phyloP scores from a whole-genome alignment of 2,113 vertebrate species.

The Xenopus laevis region DNA sequence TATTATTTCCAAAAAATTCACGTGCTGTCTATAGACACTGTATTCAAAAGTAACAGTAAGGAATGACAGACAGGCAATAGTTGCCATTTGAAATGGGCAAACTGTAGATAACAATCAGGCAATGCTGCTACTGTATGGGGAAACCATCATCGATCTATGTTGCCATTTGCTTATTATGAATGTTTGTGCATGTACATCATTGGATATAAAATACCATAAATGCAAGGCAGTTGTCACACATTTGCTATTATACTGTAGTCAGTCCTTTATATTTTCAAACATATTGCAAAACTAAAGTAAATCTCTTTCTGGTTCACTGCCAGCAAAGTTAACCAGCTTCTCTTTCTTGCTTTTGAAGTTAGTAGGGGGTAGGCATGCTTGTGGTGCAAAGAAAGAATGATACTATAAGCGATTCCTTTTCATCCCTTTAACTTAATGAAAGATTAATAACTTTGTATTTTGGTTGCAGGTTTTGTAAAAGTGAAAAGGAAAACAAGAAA shows the following conservation, averaged over 20 bases:
- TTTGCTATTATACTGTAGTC: conserved; percentile 29
- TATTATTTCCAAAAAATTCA: too few species aligned
- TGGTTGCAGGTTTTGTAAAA: conserved; percentile 85
- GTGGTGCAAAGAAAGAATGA: conserved; percentile 85
- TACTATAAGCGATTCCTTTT: conserved; percentile 98
- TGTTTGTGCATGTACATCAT: too few species aligned
- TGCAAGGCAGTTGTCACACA: conserved; percentile 43
- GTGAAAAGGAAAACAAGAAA: conserved; percentile 56
- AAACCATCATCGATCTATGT: too few species aligned
- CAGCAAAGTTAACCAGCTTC: conserved; percentile 88
- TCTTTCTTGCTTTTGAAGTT: conserved; percentile 85
- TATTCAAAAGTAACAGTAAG: too few species aligned
- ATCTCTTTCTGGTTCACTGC: conserved; percentile 84
- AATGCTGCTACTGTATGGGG: too few species aligned
- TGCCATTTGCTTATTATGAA: too few species aligned
- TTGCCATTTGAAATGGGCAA: too few species aligned
- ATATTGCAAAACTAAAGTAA: conserved; percentile 75
- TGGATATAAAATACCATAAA: too few species aligned
- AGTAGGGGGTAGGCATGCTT: conserved; percentile 87
- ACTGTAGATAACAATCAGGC: too few species aligned
- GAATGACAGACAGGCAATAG: too few species aligned
- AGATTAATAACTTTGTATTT: conserved; percentile 97
- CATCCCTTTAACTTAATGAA: conserved; percentile 98
- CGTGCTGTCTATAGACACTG: too few species aligned
- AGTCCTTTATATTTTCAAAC: conserved; percentile 58